Conservation (phyloP, 1,140 invertebrate species). For the Atta texana region DNA sequence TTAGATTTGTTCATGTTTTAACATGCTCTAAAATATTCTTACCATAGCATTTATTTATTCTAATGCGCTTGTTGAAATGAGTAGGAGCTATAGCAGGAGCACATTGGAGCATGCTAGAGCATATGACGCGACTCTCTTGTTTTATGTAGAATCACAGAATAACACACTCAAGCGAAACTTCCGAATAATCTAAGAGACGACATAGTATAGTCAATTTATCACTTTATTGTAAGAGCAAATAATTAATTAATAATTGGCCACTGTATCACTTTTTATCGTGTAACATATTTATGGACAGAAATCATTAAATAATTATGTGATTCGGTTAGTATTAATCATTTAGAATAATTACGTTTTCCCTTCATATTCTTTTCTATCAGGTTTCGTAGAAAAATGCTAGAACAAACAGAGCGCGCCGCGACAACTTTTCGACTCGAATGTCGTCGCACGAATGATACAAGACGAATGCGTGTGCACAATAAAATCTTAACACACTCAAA, state of each 20-base stretch:
- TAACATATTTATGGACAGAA: background rate
- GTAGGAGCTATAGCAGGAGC: no score
- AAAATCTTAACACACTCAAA: background rate
- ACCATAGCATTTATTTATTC: no score
- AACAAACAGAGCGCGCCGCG: background rate
- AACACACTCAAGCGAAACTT: no score
- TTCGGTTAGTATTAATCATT: background rate
- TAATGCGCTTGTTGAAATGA: no score
- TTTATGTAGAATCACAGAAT: no score
- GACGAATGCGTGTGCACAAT: background rate
- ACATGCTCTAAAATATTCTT: no score
- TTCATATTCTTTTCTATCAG: background rate
- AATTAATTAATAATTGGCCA: background rate
- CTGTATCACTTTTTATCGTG: background rate
- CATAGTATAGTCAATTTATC: no score
- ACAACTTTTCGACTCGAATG: background rate
- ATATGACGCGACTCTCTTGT: no score
- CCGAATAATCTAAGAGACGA: background rate
- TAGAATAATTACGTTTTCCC: background rate
- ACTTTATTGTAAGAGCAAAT: background rate
- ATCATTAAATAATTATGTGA: background rate
- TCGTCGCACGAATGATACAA: background rate
- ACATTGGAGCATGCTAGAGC: no score
- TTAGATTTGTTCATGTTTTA: no score
- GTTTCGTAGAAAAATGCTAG: background rate